These are phyloP conservation scores for Synergus umbraculus DNA, from an alignment of 2,888 invertebrate genomes.

Conservation along the genomic window DNA sequence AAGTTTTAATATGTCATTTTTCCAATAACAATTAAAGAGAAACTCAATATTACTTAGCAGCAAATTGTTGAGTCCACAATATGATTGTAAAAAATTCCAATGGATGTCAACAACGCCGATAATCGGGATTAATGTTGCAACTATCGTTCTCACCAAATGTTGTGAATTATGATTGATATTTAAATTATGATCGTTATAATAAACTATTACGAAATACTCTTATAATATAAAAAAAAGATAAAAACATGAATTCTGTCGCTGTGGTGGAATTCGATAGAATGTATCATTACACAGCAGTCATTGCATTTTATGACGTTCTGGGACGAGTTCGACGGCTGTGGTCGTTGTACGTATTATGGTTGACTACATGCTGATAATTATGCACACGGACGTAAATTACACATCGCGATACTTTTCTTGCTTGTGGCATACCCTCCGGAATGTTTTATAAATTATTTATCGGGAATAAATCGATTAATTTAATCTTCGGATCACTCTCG, in stretches of 20 bases:
- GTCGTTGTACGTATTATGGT: constrained; percentile 5
- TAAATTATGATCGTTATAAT: not conserved
- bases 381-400: constrained; percentile 3
- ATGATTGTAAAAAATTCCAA: not conserved
- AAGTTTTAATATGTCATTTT: not conserved
- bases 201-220: not conserved
- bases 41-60: not conserved
- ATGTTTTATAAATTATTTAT: not conserved
- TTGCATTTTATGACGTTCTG: constrained; percentile 1
- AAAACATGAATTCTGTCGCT: not conserved
- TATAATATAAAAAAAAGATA: not conserved
- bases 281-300: not conserved
- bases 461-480: not conserved
- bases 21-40: not conserved
- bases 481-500: constrained; percentile 2
- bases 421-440: not conserved
- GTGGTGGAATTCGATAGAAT: not conserved
- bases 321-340: constrained; percentile 4
- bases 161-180: not conserved
- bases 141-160: too few relatives aligned
- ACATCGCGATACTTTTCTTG: not conserved
- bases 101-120: not conserved
- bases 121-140: too few relatives aligned
- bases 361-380: not conserved
- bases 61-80: not conserved